Evolutionary conservation across 2,113 vertebrate genomes (phyloP).

Genomic region (Sorex fumeus): DNA sequence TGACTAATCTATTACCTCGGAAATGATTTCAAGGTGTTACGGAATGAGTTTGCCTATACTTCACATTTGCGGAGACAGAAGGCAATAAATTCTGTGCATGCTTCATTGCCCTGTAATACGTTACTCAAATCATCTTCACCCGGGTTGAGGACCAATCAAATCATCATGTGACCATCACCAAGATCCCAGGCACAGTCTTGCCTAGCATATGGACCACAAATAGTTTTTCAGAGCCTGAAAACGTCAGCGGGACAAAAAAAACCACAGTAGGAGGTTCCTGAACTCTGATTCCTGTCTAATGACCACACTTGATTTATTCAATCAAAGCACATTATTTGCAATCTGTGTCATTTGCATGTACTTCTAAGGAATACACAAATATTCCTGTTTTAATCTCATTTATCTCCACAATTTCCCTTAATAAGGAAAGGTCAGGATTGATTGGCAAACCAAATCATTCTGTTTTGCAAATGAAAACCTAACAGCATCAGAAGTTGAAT

Average conservation of each 20-base stretch:
- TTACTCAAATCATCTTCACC: conserved; percentile 46
- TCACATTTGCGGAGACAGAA: conserved; percentile 44
- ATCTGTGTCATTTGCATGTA: neutral
- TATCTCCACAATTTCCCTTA: neutral
- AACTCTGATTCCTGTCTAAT: neutral
- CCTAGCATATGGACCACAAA: neutral
- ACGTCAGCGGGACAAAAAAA: neutral
- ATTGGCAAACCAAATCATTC: neutral
- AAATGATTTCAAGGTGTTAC: conserved; percentile 58
- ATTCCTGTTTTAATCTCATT: neutral
- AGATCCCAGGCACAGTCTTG: neutral
- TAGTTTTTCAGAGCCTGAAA: neutral
- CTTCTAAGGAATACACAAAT: conserved; percentile 24
- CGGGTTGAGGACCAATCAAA: conserved; percentile 25
- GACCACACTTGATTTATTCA: neutral
- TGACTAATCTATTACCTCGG: conserved; percentile 54
- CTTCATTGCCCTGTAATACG: conserved; percentile 49
- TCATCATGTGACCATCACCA: neutral
- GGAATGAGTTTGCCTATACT: conserved; percentile 44
- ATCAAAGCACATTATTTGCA: neutral
- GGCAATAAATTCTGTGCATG: conserved; percentile 58
- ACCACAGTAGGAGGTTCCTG: neutral
- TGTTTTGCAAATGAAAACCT: neutral
- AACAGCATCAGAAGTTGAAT: neutral
- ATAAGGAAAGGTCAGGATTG: neutral